Evolutionary conservation across 2,113 vertebrate species (phyloP), one percentile per base, ranked within the genome.

Genomic region (Saguinus midas): DNA sequence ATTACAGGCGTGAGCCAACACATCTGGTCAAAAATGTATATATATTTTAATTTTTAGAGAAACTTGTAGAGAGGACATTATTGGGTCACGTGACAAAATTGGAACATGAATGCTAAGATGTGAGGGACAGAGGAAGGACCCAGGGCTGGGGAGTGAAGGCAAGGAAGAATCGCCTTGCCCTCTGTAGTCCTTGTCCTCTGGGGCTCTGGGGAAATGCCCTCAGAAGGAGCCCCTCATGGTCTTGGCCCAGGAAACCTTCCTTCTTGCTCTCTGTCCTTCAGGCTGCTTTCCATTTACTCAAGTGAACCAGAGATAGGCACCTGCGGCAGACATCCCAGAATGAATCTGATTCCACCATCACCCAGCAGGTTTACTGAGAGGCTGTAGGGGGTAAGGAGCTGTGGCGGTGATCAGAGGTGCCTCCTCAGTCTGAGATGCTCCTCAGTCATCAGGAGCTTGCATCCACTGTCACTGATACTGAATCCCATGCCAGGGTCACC

Each of bases 281-380:
- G 55, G 23, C 40, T 50, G 50, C 17, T 18, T 10, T n/a, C 8
- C 87, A 97, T 98, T 99, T 98, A 99, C 98, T 98, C 95, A 21
- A 99, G 94, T 1, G 55, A 97, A 12, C 98, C 98, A 1, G 98
- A 97, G 72, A 97, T 0, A 0, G 98, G 85, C 86, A 97, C 27
- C 90, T 2, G 91, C 18, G 92, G 97, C 92, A 99, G 81, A 45
- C 52, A 94, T 35, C 94, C 78, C 94, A 98, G 84, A 66, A 99
- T 96, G 70, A 82, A 61, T 50, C n/a, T 91, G 89, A 99, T 70
- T 8, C 98, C 98, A 5, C 96, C 96, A 50, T 98, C 97, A 29
- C 97, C 98, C 79, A 99, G 89, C 76, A 96, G 91, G 72, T 99
- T 99, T 87, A 68, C 97, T 9, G 98, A 98, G 50, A 99, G 98